phyloP scores from a whole-genome alignment of 2,888 invertebrate species.

The Oscheius sp. region DNA sequence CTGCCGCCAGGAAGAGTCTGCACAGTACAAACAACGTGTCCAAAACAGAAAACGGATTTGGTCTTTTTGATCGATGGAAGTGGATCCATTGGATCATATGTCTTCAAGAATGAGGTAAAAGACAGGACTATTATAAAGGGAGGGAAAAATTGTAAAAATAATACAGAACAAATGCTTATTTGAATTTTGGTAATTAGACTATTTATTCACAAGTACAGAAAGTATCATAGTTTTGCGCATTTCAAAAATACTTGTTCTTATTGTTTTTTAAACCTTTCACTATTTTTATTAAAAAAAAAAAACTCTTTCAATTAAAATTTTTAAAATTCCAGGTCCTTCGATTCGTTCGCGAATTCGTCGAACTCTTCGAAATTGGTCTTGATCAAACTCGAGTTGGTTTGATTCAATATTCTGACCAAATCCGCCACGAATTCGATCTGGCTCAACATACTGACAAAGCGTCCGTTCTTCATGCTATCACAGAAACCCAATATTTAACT shows the following conservation, averaged over 20 bases:
- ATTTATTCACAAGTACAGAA: too few species aligned
- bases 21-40: slow-evolving; percentile 69
- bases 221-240: too few species aligned
- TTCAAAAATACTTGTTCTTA: too few species aligned
- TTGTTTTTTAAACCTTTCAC: not conserved
- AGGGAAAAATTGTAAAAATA: too few species aligned
- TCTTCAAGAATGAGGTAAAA: slow-evolving; percentile 69
- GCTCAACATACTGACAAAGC: slow-evolving; percentile 49
- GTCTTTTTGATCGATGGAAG: slow-evolving; percentile 70
- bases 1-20: slow-evolving; percentile 70
- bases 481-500: slow-evolving; percentile 65
- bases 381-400: slow-evolving; percentile 69
- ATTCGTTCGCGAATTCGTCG: slow-evolving; percentile 69
- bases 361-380: slow-evolving; percentile 69
- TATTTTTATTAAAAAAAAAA: too few species aligned
- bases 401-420: slow-evolving; percentile 70
- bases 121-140: too few species aligned
- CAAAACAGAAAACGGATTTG: slow-evolving; percentile 69
- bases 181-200: too few species aligned
- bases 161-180: too few species aligned
- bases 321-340: too few species aligned
- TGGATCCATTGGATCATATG: slow-evolving; percentile 70
- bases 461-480: slow-evolving; percentile 55
- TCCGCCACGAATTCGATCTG: slow-evolving; percentile 70
- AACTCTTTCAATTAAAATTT: too few species aligned